Evolutionary conservation across 2,888 invertebrate species (phyloP).

Genomic region (Epistrophe eligans): DNA sequence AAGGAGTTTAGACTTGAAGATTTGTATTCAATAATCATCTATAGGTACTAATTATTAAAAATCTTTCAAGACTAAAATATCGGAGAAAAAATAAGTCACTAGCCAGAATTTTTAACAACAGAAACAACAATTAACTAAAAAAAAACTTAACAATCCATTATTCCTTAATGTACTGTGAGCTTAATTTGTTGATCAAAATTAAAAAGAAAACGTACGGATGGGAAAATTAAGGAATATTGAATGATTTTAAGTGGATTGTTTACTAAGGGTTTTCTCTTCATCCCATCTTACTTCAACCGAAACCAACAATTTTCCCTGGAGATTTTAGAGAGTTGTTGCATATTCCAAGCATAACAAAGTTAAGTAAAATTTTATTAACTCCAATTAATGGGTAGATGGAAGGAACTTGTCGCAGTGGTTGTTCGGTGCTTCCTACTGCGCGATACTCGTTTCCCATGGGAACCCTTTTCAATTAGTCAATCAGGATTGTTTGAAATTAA

Average conservation of each 20-base stretch:
- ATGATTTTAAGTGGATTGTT: slow-evolving; percentile 60
- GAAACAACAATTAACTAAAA: slow-evolving; percentile 26
- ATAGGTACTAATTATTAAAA: not conserved
- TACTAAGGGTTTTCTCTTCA: slow-evolving; percentile 48
- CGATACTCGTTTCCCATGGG: slow-evolving; percentile 40
- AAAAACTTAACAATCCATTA: slow-evolving; percentile 57
- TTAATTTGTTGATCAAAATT: slow-evolving; percentile 46
- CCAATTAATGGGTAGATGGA: slow-evolving; percentile 62
- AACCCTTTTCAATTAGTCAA: slow-evolving; percentile 65
- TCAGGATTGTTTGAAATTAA: slow-evolving; percentile 61
- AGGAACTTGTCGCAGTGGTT: slow-evolving; percentile 57
- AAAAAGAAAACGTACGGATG: slow-evolving; percentile 38
- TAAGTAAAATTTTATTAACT: slow-evolving; percentile 67
- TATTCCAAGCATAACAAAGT: slow-evolving; percentile 61
- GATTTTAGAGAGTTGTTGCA: slow-evolving; percentile 55
- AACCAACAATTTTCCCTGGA: slow-evolving; percentile 52
- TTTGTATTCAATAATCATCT: not conserved
- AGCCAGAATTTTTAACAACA: not conserved
- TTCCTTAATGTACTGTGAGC: slow-evolving; percentile 19
- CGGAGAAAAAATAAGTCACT: not conserved
- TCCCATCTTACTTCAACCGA: slow-evolving; percentile 41
- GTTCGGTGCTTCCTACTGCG: slow-evolving; percentile 41
- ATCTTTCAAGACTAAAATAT: not conserved
- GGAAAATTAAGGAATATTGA: slow-evolving; percentile 49
- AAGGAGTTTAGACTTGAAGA: not conserved